Evolutionary conservation across 2,797 vertebrate genomes (phyloP).

Genomic region (Morelia viridis): DNA sequence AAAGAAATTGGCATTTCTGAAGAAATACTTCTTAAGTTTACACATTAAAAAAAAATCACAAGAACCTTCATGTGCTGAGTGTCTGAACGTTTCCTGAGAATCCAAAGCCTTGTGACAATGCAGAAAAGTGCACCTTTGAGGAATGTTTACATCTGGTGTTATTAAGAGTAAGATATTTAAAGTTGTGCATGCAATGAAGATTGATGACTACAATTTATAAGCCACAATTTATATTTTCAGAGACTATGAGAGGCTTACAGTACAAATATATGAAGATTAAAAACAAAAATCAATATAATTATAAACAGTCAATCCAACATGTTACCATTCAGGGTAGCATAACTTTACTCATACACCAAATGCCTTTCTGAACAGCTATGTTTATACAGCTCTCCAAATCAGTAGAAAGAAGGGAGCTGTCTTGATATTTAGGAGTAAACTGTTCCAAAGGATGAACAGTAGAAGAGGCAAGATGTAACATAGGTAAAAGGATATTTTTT

Average conservation of each 20-base stretch:
- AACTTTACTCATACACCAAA: too few relatives aligned
- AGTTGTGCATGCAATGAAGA: neutral
- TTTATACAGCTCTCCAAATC: too few relatives aligned
- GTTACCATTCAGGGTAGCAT: too few relatives aligned
- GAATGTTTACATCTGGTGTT: neutral
- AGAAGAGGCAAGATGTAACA: too few relatives aligned
- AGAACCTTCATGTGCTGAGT: neutral
- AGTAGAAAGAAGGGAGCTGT: too few relatives aligned
- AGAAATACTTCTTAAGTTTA: neutral
- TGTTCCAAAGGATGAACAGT: too few relatives aligned
- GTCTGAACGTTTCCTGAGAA: neutral
- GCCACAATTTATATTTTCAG: neutral
- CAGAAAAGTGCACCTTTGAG: neutral
- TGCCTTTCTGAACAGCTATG: too few relatives aligned
- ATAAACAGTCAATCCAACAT: neutral
- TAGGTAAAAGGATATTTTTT: too few relatives aligned
- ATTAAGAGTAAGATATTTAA: neutral
- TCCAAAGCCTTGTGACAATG: neutral
- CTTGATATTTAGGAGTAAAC: too few relatives aligned
- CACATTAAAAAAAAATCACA: neutral
- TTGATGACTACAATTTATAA: neutral
- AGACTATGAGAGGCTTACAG: neutral
- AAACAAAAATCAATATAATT: neutral
- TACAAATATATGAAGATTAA: neutral
- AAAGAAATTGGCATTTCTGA: neutral